Percentiles rank a stretch among this genome's conserved stretches.
These are phyloP conservation scores for Scytalopus superciliaris DNA, from an alignment of 2,113 vertebrate genomes.

Conservation along the genomic window DNA sequence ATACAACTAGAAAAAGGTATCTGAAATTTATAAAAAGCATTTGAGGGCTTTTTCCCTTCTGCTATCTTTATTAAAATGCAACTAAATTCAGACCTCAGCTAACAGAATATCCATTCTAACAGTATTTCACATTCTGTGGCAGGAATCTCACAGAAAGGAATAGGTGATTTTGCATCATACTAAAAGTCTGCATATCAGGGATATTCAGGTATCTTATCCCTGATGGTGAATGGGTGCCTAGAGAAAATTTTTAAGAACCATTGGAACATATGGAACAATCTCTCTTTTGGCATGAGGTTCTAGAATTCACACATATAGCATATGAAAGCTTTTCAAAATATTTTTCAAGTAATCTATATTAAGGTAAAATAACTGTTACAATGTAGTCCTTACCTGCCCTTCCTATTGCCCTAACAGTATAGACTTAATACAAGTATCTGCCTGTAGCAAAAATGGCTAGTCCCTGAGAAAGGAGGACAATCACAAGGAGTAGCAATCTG, in stretches of 20 bases:
- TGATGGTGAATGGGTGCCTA: fast-evolving
- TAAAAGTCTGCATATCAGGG: background rate
- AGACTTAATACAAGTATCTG: background rate
- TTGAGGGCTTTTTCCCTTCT: background rate
- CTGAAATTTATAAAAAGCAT: background rate
- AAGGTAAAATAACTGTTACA: background rate
- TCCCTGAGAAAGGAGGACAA: background rate
- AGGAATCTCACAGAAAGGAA: background rate
- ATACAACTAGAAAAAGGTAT: background rate
- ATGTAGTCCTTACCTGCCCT: background rate
- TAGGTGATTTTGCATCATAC: background rate
- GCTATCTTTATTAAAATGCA: background rate
- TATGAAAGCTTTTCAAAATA: background rate
- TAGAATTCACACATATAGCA: background rate
- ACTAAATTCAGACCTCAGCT: background rate
- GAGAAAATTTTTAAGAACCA: background rate
- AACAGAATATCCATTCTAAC: background rate
- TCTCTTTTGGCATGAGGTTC: background rate
- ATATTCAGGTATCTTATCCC: background rate
- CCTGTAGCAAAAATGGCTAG: background rate
- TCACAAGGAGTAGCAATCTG: background rate
- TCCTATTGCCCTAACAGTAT: background rate
- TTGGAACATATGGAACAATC: fast-evolving
- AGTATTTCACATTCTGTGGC: background rate
- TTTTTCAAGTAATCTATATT: background rate